Evolutionary conservation across 2,797 vertebrate genomes (phyloP), one percentile per base, ranked within the genome.

Genomic region (Spizella passerina): DNA sequence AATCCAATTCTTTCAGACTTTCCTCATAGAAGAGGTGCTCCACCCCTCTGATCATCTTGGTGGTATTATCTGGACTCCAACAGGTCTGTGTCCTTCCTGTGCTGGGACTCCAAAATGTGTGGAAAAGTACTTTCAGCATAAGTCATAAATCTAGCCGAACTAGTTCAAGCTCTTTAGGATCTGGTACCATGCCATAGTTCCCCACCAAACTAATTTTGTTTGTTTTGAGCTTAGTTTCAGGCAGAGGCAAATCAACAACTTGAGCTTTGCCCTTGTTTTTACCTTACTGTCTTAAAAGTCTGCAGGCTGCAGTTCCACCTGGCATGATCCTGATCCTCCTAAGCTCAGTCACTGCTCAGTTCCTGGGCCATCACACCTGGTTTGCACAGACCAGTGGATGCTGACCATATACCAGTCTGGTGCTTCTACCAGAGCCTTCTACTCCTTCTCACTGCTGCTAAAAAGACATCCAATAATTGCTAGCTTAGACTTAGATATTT

Each of bases 141-240:
- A 81, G 4, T 30, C 18, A 29, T 75, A 53, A 55, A 32, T 24
- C 8, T 38, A 24, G 3, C 32, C 38, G 29, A 87, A 55, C 6
- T 24, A 43, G 9, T 19, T 73, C 4, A 5, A 63, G 30, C 17
- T 59, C 16, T 53, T 50, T n/a, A 80, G n/a, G 44, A 59, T 76
- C 32, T 82, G 34, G 7, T 27, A 49, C 21, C 5, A 9, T 2
- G 6, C 0, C 0, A n/a, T 4, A 71, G 3, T 2, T 68, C 24
- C 11, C 1, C 29, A 64, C 9, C 65, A 10, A 47, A 70, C 5
- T 19, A 57, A 52, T 24, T 91, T 19, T 6, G 2, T 56, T 10
- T 59, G 30, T 16, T 65, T 36, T 50, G 5, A 11, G 6, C 18
- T 63, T 63, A 6, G 7, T 69, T 94, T 91, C 55, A 85, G 23